Base-by-base conservation (phyloP, 2,113 vertebrate species). In the Passer montanus region DNA sequence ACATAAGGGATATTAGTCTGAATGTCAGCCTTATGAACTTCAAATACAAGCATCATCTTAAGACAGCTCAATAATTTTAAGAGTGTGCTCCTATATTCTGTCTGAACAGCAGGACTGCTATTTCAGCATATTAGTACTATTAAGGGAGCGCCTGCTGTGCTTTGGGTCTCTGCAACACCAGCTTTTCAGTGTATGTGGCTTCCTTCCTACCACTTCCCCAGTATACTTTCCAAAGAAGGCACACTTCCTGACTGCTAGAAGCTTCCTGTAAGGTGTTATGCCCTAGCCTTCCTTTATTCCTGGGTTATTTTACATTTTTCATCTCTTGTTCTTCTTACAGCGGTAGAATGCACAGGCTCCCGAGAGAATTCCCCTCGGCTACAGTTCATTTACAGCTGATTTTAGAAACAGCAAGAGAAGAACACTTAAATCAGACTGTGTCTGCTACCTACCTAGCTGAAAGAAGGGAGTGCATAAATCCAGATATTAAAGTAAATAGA, bases 331-430 rank as follows among this genome's bases (percentile, higher is more conserved):
- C 15, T 69, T 85, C 13, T 87, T 41, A 35, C 1, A 4, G 50
- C 22, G 28, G 46, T 46, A 80, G 59, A 66, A 94, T 82, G 70
- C 63, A 82, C 23, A 75, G 70, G 43, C 30, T 95, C 67, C 68
- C 0, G 0, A 68, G 85, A 78, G 82, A 77, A 41, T 90, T 70
- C 39, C 39, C 53, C 31, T 55, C 0, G 1, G 78, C 60, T 88
- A 78, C 72, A 88, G 85, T 92, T 93, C 82, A 78, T 86, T 92
- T 93, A 93, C 79, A 88, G 72, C 85, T 91, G 75, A 67, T 89
- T 63, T 95, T 93, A 94, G 90, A 86, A 90, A 92, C 39, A 90
- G 70, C 0, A 1, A 81, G 77, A 74, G 78, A 67, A 56, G 22
- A 95, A 83, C 56, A 21, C 70, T 78, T 77, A 76, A 88, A 67